Evolutionary conservation across 2,888 invertebrate species (phyloP), one percentile per base, ranked within the genome.

Genomic region (Oxyteleia sp.): DNA sequence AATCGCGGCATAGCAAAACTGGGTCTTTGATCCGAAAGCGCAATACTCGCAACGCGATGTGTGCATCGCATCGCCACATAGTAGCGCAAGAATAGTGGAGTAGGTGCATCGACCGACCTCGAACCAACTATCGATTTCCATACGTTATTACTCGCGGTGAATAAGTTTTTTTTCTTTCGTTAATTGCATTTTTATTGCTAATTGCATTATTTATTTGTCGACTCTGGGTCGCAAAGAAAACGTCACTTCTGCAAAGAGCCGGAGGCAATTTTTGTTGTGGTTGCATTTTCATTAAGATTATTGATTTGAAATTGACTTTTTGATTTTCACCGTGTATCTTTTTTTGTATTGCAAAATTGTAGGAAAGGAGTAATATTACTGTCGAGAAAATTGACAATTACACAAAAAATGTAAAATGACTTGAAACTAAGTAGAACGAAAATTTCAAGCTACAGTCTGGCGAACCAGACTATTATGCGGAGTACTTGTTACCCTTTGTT

Each of bases 21-120:
- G 76, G 76, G 82, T 82, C 82, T 82, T 57, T 82, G 72, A 82
- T 76, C 76, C 71, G 64, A 63, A 53, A 78, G 55, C 38, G 35
- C 63, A 55, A 18, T 47, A 43, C 29, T 74, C 29, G 63, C 43
- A 16, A n/a, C 26, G 26, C 32, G 29, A 59, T 53, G n/a, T 20
- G 49, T 41, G 61, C 63, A 69, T 78, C 53, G 29, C 68, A 59
- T 43, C 53, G 68, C 7, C 64, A 49, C 49, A 64, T 66, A 32
- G 49, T 71, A 51, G 64, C 38, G 23, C 43, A 59, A 53, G 64
- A 47, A 64, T 72, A 72, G 55, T 64, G 13, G 38, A 66, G 45
- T 55, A 49, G 45, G 78, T 49, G 79, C 79, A 64, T 64, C 79
- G 71, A 79, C 79, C 79, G 71, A 59, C 79, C 79, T 72, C 79